phyloP scores from a whole-genome alignment of 2,797 vertebrate species.

The Odontamblyopus rebecca region DNA sequence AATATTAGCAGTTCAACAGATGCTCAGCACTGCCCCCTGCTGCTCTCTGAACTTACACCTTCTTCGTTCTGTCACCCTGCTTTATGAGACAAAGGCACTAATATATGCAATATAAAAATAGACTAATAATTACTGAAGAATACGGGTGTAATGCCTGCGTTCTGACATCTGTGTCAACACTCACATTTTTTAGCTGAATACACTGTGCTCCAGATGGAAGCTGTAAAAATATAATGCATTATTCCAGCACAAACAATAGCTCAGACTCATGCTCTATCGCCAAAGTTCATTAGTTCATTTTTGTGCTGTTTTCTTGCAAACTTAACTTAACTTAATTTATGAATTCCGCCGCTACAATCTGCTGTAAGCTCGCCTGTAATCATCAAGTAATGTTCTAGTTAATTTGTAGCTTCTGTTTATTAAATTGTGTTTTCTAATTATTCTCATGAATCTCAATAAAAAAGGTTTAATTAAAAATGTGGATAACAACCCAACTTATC shows the following conservation, averaged over 20 bases:
- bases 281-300: not conserved
- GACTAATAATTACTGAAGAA: slow-evolving; percentile 4
- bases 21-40: not conserved
- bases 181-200: slow-evolving; percentile 1
- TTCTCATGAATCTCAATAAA: not conserved
- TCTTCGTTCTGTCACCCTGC: not conserved
- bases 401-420: not conserved
- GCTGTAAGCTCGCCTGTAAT: not conserved
- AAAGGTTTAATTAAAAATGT: not conserved
- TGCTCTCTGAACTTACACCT: not conserved
- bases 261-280: not conserved
- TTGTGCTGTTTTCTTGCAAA: not conserved
- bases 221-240: slow-evolving; percentile 9
- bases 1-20: slow-evolving; percentile 9
- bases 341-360: not conserved
- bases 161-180: slow-evolving; percentile 9
- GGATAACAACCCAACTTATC: not conserved
- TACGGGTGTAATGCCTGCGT: not conserved
- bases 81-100: not conserved
- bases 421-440: not conserved
- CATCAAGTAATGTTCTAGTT: not conserved
- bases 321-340: not conserved
- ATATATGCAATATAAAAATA: not conserved
- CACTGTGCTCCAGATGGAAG: slow-evolving; percentile 11
- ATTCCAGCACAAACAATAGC: slow-evolving; percentile 2